phyloP scores from a whole-genome alignment of 2,113 vertebrate genomes.

The Eclectus roratus region DNA sequence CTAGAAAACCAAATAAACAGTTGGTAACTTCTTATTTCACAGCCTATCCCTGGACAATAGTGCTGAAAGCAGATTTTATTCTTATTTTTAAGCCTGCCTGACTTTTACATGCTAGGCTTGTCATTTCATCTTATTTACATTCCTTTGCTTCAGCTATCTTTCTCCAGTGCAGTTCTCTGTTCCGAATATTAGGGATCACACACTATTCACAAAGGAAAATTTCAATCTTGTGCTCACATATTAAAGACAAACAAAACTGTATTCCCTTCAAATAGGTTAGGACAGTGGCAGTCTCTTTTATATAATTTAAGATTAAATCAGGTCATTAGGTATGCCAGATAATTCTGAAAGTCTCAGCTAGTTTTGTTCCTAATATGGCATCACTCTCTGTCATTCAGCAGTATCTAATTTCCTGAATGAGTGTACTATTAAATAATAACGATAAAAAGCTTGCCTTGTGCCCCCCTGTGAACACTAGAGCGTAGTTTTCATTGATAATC shows the following conservation, averaged over 20 bases:
- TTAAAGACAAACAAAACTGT: not conserved
- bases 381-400: not conserved
- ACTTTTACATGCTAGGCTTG: not conserved
- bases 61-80: not conserved
- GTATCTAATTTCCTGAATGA: not conserved
- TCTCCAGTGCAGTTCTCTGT: not conserved
- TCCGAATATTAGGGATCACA: not conserved
- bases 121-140: not conserved
- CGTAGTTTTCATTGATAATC: not conserved
- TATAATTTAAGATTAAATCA: not conserved
- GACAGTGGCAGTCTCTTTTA: not conserved
- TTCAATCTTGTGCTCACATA: not conserved
- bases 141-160: not conserved
- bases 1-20: not conserved
- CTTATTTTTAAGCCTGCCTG: not conserved
- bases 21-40: not conserved
- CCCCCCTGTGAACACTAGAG: not conserved
- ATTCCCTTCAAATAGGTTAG: not conserved
- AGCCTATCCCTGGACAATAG: not conserved
- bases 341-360: not conserved
- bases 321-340: not conserved
- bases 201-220: not conserved
- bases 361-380: not conserved
- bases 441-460: not conserved
- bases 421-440: not conserved